Conservation (phyloP, 2,797 vertebrate species). For the Rhabdophis nuchalis region DNA sequence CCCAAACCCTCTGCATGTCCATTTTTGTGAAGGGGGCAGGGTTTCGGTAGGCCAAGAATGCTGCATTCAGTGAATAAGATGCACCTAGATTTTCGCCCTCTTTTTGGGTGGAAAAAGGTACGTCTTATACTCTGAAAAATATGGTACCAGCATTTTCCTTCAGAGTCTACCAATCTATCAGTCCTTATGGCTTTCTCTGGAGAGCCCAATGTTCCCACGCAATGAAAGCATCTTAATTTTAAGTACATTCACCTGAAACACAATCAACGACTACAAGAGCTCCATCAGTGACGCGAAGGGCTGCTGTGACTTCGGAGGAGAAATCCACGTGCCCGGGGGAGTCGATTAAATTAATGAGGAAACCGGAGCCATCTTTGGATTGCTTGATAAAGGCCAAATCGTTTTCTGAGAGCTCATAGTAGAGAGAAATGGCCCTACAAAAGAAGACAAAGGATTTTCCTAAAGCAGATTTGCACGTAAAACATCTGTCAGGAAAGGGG, state of each 20-base stretch:
- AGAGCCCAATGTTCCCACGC: not conserved
- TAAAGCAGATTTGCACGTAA: not conserved
- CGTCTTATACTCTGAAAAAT: too few relatives aligned
- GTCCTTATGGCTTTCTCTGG: not conserved
- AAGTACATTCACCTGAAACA: constrained; percentile 61
- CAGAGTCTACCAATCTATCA: too few relatives aligned
- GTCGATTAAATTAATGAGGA: constrained; percentile 70
- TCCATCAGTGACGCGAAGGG: constrained; percentile 60
- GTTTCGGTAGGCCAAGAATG: too few relatives aligned
- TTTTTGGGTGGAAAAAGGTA: too few relatives aligned
- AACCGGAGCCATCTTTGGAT: constrained; percentile 59
- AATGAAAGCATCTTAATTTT: not conserved
- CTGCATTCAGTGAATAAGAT: too few relatives aligned
- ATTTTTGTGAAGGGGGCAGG: too few relatives aligned
- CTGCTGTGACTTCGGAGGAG: constrained; percentile 70
- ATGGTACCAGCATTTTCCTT: not conserved
- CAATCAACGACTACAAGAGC: constrained; percentile 68
- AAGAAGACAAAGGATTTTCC: not conserved
- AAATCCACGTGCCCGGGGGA: constrained; percentile 67
- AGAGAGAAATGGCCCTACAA: constrained; percentile 64
- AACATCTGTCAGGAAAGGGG: not conserved
- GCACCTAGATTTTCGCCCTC: too few relatives aligned
- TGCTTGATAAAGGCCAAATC: constrained; percentile 68
- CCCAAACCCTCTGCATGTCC: too few relatives aligned
- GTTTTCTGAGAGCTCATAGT: constrained; percentile 61